phyloP scores from a whole-genome alignment of 2,113 vertebrate genomes.

The Pandion haliaetus region DNA sequence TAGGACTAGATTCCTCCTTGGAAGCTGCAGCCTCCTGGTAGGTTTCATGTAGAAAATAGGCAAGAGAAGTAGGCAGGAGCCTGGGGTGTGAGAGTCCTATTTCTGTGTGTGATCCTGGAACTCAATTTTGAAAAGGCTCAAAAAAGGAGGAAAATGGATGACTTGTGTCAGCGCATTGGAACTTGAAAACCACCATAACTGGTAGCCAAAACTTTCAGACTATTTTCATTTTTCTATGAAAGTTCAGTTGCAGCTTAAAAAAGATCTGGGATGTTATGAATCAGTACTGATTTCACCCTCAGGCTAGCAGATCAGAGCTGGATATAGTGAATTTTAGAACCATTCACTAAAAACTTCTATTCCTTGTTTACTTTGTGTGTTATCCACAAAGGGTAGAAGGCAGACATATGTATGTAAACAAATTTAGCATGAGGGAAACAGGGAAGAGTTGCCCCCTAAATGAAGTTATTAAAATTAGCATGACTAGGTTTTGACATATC shows the following conservation, averaged over 20 bases:
- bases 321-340: not conserved
- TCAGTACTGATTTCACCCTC: not conserved
- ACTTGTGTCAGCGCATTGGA: not conserved
- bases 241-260: not conserved
- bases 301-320: not conserved
- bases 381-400: not conserved
- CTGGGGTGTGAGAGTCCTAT: not conserved
- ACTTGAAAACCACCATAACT: not conserved
- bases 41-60: not conserved
- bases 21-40: not conserved
- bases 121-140: not conserved
- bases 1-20: not conserved
- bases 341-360: not conserved
- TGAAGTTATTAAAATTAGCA: not conserved
- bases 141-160: not conserved
- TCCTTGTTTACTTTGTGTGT: not conserved
- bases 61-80: not conserved
- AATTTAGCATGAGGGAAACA: not conserved
- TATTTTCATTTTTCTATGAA: not conserved
- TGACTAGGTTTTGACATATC: not conserved
- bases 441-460: not conserved
- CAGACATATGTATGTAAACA: not conserved
- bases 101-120: not conserved
- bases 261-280: not conserved
- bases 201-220: not conserved